Conservation (phyloP, 1,140 invertebrate genomes). For the Zophobas morio region DNA sequence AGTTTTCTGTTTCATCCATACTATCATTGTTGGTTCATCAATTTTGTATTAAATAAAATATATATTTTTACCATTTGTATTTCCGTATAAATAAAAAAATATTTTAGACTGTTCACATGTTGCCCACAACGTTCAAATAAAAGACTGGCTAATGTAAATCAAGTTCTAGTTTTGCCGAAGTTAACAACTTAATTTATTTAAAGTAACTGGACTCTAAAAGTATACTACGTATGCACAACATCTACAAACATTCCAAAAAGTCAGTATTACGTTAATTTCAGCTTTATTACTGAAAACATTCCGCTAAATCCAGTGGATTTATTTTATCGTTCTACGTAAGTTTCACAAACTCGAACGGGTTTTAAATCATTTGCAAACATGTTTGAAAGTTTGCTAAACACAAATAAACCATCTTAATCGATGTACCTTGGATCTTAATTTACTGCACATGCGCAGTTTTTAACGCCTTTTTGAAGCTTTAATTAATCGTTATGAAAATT, state of each 20-base stretch:
- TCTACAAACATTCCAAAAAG: constrained; percentile 16
- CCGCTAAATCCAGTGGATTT: constrained; percentile 11
- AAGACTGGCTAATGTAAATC: too few relatives aligned
- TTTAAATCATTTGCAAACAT: constrained; percentile 42
- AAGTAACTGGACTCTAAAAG: too few relatives aligned
- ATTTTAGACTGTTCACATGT: too few relatives aligned
- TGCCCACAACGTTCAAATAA: too few relatives aligned
- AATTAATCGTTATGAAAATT: constrained; percentile 48
- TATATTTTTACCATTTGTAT: too few relatives aligned
- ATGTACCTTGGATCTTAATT: constrained; percentile 51
- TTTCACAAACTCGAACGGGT: constrained; percentile 30
- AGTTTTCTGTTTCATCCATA: too few relatives aligned
- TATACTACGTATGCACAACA: constrained; percentile 10
- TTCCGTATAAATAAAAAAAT: too few relatives aligned
- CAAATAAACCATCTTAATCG: constrained; percentile 29
- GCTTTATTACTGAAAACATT: constrained; percentile 29
- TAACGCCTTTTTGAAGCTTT: constrained; percentile 54
- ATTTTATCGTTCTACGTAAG: constrained; percentile 12
- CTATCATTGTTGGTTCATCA: too few relatives aligned
- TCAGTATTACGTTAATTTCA: constrained; percentile 26
- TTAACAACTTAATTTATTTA: too few relatives aligned
- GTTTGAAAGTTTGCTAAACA: constrained; percentile 28
- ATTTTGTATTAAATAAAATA: too few relatives aligned
- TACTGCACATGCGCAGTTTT: constrained; percentile 44
- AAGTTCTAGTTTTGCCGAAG: too few relatives aligned